Evolutionary conservation across 2,797 vertebrate genomes (phyloP), one percentile per base, ranked within the genome.

Genomic region (Argentina silus): DNA sequence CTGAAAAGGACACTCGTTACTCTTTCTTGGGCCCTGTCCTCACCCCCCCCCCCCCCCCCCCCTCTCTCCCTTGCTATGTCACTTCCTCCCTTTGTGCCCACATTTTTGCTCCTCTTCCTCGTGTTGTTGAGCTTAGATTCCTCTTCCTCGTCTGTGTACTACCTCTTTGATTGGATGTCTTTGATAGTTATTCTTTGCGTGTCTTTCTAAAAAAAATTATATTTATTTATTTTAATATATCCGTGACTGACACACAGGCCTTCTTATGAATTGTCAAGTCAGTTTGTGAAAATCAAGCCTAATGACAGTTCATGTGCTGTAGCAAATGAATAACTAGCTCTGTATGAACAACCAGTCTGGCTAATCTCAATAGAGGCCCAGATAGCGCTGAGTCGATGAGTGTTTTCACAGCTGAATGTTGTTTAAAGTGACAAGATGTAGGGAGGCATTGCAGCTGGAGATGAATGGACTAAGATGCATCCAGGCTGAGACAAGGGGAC

Each of bases 71-170:
- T 0, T 56, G 4, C 27, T 57, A 63, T 64, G 6, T 75, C 53
- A 69, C 81, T 88, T 88, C 82, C 87, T 86, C 61, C 72, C 69
- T 84, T 79, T 82, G 69, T 14, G 61, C 66, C 79, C 76, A 70
- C 76, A 78, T 36, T 81, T 57, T 75, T 60, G 65, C 76, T 77
- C 17, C 6, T 67, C 27, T 61, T 70, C 63, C 78, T 67, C 0
- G 5, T 76, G 19, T 59, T 84, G 23, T 73, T 82, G 75, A 27
- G 73, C 66, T 79, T 42, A 15, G n/a, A 69, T 75, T 82, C 69
- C 63, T 76, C 77, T 86, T 81, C 68, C 71, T 67, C 48, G 53
- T 72, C 60, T 69, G 43, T 1, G 12, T 19, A 11, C 9, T 11
- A 12, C 56, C 23, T 3, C 55, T 10, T 1, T 11, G 19, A 59